These are phyloP conservation scores for Chionodraco myersi DNA, from an alignment of 2,113 vertebrate species.

Conservation along the genomic window DNA sequence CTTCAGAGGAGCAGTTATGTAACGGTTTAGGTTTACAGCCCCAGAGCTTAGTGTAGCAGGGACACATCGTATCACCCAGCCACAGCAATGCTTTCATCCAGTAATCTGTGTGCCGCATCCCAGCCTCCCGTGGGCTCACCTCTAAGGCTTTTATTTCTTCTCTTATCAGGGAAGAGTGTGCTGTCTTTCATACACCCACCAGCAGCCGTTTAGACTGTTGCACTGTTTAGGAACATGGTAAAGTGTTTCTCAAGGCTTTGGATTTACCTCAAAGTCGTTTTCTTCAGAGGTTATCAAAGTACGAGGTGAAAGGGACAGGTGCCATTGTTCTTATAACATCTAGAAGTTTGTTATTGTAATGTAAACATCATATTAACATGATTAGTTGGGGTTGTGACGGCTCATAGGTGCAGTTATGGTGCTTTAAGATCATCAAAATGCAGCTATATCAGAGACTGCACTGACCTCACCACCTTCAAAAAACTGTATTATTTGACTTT, in stretches of 20 bases:
- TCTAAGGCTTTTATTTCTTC: conserved; percentile 25
- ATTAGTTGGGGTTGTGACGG: not conserved
- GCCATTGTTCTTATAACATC: not conserved
- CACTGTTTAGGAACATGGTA: not conserved
- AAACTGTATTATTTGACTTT: no score
- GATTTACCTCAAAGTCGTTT: not conserved
- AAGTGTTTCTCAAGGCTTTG: not conserved
- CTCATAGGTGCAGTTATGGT: not conserved
- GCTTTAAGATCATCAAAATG: not conserved
- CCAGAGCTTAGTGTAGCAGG: conserved; percentile 39
- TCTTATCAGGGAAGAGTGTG: conserved; percentile 39
- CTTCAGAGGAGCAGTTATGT: conserved; percentile 60
- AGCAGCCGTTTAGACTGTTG: conserved; percentile 10
- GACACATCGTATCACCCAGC: conserved; percentile 38
- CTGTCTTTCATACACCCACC: conserved; percentile 28
- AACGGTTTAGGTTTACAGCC: conserved; percentile 50
- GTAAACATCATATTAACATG: not conserved
- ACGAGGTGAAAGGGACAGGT: not conserved
- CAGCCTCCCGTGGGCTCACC: conserved; percentile 34
- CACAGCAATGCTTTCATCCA: conserved; percentile 51
- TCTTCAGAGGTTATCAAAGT: conserved; percentile 15
- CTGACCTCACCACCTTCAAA: no score
- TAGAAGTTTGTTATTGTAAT: not conserved
- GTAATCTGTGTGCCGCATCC: conserved; percentile 16
- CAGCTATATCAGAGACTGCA: no score